Base-by-base conservation (phyloP, 2,113 vertebrate genomes). In the Siphamia tubifer region DNA sequence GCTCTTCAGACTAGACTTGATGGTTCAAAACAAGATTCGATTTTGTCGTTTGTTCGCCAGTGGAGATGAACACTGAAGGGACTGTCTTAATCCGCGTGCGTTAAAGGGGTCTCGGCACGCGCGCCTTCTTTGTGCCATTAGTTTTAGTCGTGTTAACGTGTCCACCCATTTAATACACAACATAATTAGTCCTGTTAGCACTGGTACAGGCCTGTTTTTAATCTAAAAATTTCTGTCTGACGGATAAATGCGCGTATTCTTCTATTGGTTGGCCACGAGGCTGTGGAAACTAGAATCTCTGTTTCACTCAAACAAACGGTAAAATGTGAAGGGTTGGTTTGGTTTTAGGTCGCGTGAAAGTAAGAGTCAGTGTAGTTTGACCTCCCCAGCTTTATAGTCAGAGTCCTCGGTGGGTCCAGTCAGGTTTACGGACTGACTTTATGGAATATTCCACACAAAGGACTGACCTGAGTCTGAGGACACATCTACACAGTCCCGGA, bases 381-480 rank as follows among this genome's bases (percentile, higher is more conserved):
- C n/a, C n/a, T n/a, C n/a, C n/a, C n/a, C n/a, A n/a, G n/a, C n/a
- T n/a, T n/a, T n/a, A n/a, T n/a, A n/a, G n/a, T n/a, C n/a, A n/a
- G n/a, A 8, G 23, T 58, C 56, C 62, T 49, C 21, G 32, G 38
- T 75, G 81, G 55, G 68, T 52, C 83, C 66, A 31, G 47, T 65
- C 52, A 61, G 62, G 10, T 24, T 25, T 69, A 64, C 74, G 40
- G 35, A 62, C 74, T 75, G 79, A 80, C 81, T 82, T 51, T 67
- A 81, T 82, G 86, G 86, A 85, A 89, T 84, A 84, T 88, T 90
- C 84, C 75, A 86, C 77, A 63, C 63, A 74, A 64, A 69, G 76
- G 85, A 86, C 17, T 76, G 86, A 75, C 78, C 82, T 82, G 9
- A 11, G 67, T 69, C 35, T 65, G 13, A n/a, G n/a, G n/a, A n/a